Percentiles rank a stretch among this genome's conserved stretches.
phyloP scores from a whole-genome alignment of 2,797 vertebrate genomes.

The Oreochromis mossambicus region DNA sequence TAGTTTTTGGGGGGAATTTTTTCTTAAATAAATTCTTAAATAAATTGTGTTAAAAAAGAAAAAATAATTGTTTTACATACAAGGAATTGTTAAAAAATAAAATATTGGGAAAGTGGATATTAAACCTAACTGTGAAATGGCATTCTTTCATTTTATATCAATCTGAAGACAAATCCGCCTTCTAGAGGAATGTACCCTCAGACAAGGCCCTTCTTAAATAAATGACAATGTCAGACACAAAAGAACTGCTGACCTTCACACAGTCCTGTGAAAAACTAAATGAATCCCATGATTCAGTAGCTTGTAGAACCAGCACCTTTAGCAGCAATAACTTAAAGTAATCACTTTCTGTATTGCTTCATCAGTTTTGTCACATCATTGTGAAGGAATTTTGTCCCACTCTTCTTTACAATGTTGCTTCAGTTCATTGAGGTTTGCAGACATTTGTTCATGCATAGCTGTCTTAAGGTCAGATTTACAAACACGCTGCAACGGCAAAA shows the following conservation, averaged over 20 bases:
- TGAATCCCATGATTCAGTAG: neutral
- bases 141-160: neutral
- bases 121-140: neutral
- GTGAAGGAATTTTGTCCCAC: neutral
- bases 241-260: neutral
- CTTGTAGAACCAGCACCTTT: neutral
- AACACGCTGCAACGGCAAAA: neutral
- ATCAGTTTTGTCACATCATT: neutral
- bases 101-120: neutral
- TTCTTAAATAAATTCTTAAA: too few species aligned
- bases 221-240: neutral
- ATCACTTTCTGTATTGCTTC: neutral
- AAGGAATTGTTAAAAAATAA: neutral
- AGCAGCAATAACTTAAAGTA: neutral
- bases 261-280: neutral
- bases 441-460: neutral
- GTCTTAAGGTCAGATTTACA: neutral
- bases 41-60: neutral
- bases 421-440: neutral
- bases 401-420: neutral
- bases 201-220: neutral
- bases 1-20: neutral
- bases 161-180: neutral
- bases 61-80: accelerated
- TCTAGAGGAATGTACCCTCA: neutral